Evolutionary conservation across 2,888 invertebrate genomes (phyloP).

Genomic region (Epistrophe eligans): DNA sequence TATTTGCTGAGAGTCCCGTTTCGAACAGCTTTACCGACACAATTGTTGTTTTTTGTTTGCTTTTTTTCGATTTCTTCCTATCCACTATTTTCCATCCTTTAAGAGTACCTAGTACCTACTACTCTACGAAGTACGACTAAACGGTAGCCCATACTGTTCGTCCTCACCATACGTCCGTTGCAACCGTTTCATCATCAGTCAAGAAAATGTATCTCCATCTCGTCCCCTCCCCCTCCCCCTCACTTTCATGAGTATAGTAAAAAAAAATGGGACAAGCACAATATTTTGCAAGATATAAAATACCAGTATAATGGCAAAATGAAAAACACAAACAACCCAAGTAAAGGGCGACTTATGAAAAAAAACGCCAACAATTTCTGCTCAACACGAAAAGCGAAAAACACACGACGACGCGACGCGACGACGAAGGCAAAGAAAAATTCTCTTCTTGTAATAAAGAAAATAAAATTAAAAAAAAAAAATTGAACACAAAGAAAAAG

Average conservation of each 20-base stretch:
- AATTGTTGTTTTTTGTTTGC: not conserved
- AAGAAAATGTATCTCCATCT: slow-evolving; percentile 9
- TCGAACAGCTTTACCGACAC: slow-evolving; percentile 2
- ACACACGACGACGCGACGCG: not conserved
- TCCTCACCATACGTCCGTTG: slow-evolving; percentile 15
- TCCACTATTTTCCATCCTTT: not conserved
- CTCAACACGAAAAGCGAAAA: not conserved
- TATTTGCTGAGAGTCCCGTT: slow-evolving; percentile 16
- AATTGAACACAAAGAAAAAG: not conserved
- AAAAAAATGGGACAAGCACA: slow-evolving; percentile 33
- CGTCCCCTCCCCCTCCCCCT: not conserved
- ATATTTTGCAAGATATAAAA: slow-evolving; percentile 61
- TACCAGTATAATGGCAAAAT: slow-evolving; percentile 43
- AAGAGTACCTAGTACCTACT: not conserved
- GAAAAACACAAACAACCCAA: slow-evolving; percentile 30
- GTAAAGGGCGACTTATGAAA: not conserved
- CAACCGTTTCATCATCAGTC: slow-evolving; percentile 23
- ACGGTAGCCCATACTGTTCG: not conserved
- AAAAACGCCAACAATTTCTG: slow-evolving; percentile 8
- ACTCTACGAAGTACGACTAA: slow-evolving; percentile 1
- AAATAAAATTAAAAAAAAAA: not conserved
- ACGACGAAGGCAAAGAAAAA: slow-evolving; percentile 3
- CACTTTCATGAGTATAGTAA: no score
- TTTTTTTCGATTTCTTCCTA: slow-evolving; percentile 16
- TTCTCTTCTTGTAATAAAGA: slow-evolving; percentile 8